Evolutionary conservation across 2,888 invertebrate species (phyloP).

Genomic region (Amaurobius ferox): DNA sequence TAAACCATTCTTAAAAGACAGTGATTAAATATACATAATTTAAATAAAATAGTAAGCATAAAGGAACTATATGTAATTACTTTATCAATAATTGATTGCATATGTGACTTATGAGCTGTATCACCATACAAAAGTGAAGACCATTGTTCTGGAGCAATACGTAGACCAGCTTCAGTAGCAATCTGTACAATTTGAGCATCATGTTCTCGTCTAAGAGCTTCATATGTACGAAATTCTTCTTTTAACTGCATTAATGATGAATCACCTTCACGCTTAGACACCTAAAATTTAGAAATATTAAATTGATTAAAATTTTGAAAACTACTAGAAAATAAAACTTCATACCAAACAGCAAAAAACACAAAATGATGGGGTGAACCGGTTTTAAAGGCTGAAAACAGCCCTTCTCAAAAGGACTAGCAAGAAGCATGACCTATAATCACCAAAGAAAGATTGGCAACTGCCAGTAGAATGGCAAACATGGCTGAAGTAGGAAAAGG

Average conservation of each 20-base stretch:
- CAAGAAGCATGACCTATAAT: too few species aligned
- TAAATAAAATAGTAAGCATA: too few species aligned
- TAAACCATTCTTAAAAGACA: too few species aligned
- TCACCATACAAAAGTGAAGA: constrained; percentile 97
- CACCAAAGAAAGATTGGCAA: too few species aligned
- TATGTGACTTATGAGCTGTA: constrained; percentile 95
- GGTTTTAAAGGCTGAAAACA: too few species aligned
- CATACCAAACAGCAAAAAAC: too few species aligned
- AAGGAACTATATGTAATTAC: background rate
- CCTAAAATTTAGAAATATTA: too few species aligned
- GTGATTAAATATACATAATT: too few species aligned
- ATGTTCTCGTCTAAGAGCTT: constrained; percentile 93
- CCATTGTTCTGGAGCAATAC: constrained; percentile 99
- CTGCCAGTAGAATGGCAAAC: too few species aligned
- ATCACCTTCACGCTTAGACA: constrained; percentile 94
- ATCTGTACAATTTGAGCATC: constrained; percentile 99
- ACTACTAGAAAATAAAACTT: background rate
- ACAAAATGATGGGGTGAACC: background rate
- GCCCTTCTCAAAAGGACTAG: too few species aligned
- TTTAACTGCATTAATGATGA: constrained; percentile 98
- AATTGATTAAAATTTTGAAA: background rate
- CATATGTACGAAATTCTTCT: constrained; percentile 97
- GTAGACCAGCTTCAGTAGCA: constrained; percentile 95
- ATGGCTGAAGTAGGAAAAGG: too few species aligned
- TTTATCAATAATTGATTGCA: constrained; percentile 86